Percentiles rank a stretch among this genome's conserved stretches.
Conservation (phyloP, 2,888 invertebrate genomes). For the Mermis nigrescens region DNA sequence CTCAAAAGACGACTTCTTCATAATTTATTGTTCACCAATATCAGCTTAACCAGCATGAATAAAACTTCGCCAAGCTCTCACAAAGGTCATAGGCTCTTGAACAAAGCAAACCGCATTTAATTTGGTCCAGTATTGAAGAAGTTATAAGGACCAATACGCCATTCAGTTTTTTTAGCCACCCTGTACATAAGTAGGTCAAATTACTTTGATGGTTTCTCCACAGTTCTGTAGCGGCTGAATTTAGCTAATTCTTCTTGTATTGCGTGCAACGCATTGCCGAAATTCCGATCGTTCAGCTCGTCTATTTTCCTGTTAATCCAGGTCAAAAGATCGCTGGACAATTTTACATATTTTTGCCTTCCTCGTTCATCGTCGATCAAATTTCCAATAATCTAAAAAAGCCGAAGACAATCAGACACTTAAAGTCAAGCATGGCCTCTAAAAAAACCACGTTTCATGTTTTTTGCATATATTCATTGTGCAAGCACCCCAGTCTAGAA, state of each 20-base stretch:
- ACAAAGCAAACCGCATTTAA: too few species aligned
- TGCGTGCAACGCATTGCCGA: constrained; percentile 82
- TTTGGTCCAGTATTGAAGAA: too few species aligned
- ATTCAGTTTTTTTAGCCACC: neutral
- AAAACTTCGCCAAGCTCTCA: too few species aligned
- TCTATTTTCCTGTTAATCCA: constrained; percentile 76
- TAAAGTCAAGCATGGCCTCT: too few species aligned
- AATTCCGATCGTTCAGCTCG: constrained; percentile 60
- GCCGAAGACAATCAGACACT: constrained; percentile 3
- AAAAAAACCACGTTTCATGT: too few species aligned
- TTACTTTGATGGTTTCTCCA: constrained; percentile 89
- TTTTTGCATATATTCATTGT: too few species aligned
- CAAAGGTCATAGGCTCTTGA: too few species aligned
- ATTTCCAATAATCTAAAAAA: constrained; percentile 70
- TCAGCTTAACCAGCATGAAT: too few species aligned
- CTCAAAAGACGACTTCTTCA: too few species aligned
- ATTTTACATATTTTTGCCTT: constrained; percentile 65
- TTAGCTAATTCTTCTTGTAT: constrained; percentile 68
- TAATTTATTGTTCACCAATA: too few species aligned
- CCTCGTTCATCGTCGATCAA: constrained; percentile 83
- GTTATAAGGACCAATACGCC: too few species aligned
- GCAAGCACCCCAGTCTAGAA: too few species aligned
- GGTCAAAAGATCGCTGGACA: constrained; percentile 63
- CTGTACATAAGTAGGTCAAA: neutral
- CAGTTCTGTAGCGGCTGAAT: constrained; percentile 84